Conservation (phyloP, 2,113 vertebrate species). For the Charina bottae region DNA sequence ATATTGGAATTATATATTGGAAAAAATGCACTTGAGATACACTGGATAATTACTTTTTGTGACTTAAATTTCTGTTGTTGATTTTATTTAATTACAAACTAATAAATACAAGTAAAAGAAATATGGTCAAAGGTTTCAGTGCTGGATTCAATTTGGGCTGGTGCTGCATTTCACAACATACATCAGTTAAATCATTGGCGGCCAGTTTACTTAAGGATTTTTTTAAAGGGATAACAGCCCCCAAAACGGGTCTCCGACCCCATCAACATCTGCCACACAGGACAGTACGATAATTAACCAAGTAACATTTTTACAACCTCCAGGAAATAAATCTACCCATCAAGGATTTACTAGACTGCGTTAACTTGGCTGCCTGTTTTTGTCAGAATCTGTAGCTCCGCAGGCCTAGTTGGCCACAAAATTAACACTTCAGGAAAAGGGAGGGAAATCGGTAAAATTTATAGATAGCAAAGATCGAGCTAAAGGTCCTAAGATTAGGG, state of each 20-base stretch:
- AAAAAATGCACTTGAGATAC: conserved; percentile 99
- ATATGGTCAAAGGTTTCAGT: conserved; percentile 80
- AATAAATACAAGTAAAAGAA: conserved; percentile 94
- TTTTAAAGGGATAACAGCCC: not conserved
- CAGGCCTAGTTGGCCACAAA: conserved; percentile 37
- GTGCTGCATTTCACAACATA: conserved; percentile 44
- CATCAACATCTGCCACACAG: conserved; percentile 47
- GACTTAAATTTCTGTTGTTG: conserved; percentile 94
- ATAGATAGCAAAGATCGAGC: conserved; percentile 42
- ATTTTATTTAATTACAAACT: conserved; percentile 98
- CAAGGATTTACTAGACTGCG: conserved; percentile 20
- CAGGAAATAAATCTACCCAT: conserved; percentile 47
- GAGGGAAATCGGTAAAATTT: conserved; percentile 50
- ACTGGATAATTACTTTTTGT: conserved; percentile 99
- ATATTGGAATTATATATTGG: conserved; percentile 95
- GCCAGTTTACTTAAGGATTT: not conserved
- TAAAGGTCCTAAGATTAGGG: conserved; percentile 52
- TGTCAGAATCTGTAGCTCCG: conserved; percentile 26
- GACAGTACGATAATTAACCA: conserved; percentile 1
- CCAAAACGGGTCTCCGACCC: conserved; percentile 36
- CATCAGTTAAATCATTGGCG: not conserved
- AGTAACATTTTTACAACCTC: conserved; percentile 42
- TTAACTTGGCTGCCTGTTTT: conserved; percentile 41
- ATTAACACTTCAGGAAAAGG: conserved; percentile 34
- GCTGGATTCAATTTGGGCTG: conserved; percentile 57